phyloP scores from a whole-genome alignment of 1,140 invertebrate genomes.

The Drosophila kikkawai region DNA sequence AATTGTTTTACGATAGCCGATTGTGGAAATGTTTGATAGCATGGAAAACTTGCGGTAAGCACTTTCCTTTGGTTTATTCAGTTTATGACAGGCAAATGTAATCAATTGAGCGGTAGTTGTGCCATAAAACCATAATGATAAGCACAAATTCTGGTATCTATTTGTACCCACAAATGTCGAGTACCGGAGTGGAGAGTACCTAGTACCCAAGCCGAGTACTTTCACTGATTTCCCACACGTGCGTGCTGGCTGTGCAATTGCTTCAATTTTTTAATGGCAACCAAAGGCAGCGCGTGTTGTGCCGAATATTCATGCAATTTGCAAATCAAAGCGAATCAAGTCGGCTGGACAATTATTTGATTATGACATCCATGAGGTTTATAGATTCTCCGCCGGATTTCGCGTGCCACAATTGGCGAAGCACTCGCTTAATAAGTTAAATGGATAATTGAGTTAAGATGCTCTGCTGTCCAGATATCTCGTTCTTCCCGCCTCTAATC shows the following conservation, averaged over 20 bases:
- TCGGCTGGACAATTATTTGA: constrained; percentile 60
- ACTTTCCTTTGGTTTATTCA: constrained; percentile 20
- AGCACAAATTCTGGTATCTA: not conserved
- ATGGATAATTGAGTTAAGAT: constrained; percentile 82
- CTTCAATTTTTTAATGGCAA: constrained; percentile 37
- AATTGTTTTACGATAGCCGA: constrained; percentile 20
- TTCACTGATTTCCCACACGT: constrained; percentile 50
- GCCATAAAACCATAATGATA: constrained; percentile 46
- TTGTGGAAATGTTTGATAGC: constrained; percentile 32
- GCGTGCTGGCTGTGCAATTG: constrained; percentile 40
- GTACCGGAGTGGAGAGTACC: constrained; percentile 2
- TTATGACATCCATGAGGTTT: constrained; percentile 39
- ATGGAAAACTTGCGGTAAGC: constrained; percentile 18
- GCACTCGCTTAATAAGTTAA: constrained; percentile 78
- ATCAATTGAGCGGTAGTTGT: constrained; percentile 47
- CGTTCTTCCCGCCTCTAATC: constrained; percentile 16
- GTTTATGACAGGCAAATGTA: constrained; percentile 12
- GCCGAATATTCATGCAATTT: constrained; percentile 58
- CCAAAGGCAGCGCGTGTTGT: constrained; percentile 31
- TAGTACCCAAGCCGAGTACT: constrained; percentile 4
- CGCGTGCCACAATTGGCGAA: constrained; percentile 75
- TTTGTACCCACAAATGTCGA: not conserved
- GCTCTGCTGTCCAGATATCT: constrained; percentile 38
- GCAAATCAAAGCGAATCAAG: constrained; percentile 61
- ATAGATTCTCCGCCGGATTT: constrained; percentile 43